Conservation (phyloP, 23 tunicate genomes). For the Ascidia mentula region DNA sequence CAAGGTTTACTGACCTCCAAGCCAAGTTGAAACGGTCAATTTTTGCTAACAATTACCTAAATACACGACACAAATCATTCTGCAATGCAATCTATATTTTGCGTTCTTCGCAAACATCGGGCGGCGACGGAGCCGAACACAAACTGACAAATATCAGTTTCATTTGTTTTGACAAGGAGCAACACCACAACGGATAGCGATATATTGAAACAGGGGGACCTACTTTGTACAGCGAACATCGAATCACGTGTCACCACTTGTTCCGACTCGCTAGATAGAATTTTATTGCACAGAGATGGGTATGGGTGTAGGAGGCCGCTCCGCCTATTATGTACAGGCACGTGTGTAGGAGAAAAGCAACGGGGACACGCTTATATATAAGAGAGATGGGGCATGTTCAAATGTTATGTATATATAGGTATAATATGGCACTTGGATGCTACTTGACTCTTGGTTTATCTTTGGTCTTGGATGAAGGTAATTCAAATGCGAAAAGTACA, state of each 20-base stretch:
- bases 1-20: no score
- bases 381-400: no score
- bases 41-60: no score
- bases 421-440: background rate
- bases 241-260: no score
- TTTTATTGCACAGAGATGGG: background rate
- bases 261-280: no score
- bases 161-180: background rate
- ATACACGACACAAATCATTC: no score
- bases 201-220: no score
- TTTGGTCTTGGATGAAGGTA: background rate
- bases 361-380: background rate
- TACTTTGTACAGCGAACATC: no score
- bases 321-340: background rate
- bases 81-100: conserved; percentile 3
- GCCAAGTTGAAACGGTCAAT: no score
- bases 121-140: background rate
- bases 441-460: background rate
- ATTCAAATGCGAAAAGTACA: background rate
- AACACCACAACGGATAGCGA: background rate
- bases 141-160: background rate
- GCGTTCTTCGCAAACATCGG: background rate
- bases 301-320: background rate
- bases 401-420: no score
- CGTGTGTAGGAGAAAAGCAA: background rate